A percentile compares a stretch with the other conserved stretches of the same genome.
Evolutionary conservation across 2,797 vertebrate genomes (phyloP).

Genomic region (Cossypha dichroa): DNA sequence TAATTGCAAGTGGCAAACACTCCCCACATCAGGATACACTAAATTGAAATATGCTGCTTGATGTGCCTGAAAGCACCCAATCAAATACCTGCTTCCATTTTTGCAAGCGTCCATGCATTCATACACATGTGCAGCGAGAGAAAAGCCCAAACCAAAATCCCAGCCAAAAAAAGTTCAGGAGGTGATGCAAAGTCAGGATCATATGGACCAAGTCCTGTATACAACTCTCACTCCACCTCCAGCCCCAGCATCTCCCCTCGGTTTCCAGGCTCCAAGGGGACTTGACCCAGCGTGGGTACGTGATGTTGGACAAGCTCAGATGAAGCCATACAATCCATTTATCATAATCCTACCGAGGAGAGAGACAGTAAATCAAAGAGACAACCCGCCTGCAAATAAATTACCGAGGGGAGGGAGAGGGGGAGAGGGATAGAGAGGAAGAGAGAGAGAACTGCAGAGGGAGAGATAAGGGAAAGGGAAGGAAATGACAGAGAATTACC

Average conservation of each 20-base stretch:
- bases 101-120: fast-evolving
- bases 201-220: background rate
- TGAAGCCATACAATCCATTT: slow-evolving; percentile 76
- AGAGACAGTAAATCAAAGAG: slow-evolving; percentile 79
- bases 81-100: background rate
- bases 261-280: slow-evolving; percentile 38
- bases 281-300: slow-evolving; percentile 59
- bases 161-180: background rate
- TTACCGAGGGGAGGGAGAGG: slow-evolving; percentile 55
- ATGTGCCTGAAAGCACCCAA: background rate
- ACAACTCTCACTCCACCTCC: background rate
- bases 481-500: slow-evolving; percentile 36
- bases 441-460: slow-evolving; percentile 14
- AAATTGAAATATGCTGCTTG: background rate
- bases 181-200: background rate
- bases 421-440: background rate
- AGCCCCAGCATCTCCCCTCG: background rate
- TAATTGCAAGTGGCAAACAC: background rate
- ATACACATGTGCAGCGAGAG: fast-evolving
- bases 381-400: slow-evolving; percentile 78
- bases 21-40: background rate
- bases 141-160: background rate
- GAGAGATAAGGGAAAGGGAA: slow-evolving; percentile 51
- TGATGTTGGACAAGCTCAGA: slow-evolving; percentile 63
- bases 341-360: slow-evolving; percentile 80